Evolutionary conservation across 2,888 invertebrate species (phyloP).

Genomic region (Mylabris sibirica): DNA sequence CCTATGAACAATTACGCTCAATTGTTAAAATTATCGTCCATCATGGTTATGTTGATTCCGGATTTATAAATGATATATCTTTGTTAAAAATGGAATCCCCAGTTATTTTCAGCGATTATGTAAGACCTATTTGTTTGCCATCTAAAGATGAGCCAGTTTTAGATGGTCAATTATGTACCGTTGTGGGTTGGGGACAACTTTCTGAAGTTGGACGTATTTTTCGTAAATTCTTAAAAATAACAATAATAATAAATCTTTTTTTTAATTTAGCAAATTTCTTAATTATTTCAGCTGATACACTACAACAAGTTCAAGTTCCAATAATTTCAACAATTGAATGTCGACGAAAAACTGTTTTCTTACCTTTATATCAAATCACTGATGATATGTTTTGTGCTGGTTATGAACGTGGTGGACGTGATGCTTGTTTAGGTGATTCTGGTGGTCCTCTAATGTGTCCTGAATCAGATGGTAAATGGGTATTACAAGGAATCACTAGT

Average conservation of each 20-base stretch:
- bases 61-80: constrained; percentile 82
- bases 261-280: not conserved
- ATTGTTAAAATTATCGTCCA: constrained; percentile 74
- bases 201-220: constrained; percentile 81
- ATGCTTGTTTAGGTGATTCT: constrained; percentile 82
- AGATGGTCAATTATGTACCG: constrained; percentile 76
- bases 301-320: constrained; percentile 83
- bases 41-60: constrained; percentile 77
- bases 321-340: constrained; percentile 81
- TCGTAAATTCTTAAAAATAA: constrained; percentile 66
- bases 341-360: constrained; percentile 74
- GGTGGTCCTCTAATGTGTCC: constrained; percentile 83
- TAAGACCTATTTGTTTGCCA: constrained; percentile 73
- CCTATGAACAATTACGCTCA: constrained; percentile 75
- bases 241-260: too few species aligned
- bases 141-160: constrained; percentile 66
- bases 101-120: constrained; percentile 69
- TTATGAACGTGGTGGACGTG: constrained; percentile 78
- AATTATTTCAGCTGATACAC: constrained; percentile 72
- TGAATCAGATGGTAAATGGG: constrained; percentile 63
- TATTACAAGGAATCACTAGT: constrained; percentile 72
- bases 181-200: constrained; percentile 83
- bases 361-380: constrained; percentile 79
- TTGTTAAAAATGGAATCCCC: constrained; percentile 70
- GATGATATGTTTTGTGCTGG: constrained; percentile 87